Conservation (phyloP, 2,797 vertebrate genomes). For the Gymnodraco acuticeps region DNA sequence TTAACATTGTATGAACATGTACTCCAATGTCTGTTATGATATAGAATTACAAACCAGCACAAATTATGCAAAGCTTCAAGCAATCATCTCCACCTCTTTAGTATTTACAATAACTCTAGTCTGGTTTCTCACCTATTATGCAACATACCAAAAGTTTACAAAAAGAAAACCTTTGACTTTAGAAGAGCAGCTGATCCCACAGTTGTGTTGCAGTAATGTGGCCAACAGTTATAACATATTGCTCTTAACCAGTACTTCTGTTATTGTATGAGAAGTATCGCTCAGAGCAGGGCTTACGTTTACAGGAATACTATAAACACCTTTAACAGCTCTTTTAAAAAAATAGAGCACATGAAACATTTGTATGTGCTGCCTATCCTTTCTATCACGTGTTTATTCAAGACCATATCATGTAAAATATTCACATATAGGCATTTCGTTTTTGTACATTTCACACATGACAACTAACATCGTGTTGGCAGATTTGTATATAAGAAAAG, state of each 20-base stretch:
- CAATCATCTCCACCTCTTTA: constrained; percentile 9
- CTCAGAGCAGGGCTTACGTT: neutral
- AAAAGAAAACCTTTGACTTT: neutral
- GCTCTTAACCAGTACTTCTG: neutral
- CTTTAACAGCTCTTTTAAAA: neutral
- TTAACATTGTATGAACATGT: neutral
- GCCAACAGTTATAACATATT: neutral
- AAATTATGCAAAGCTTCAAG: constrained; percentile 22
- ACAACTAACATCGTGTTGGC: neutral
- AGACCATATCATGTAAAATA: neutral
- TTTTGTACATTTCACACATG: neutral
- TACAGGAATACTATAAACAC: neutral
- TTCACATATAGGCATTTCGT: neutral
- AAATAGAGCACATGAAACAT: neutral
- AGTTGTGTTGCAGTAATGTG: neutral
- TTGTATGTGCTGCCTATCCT: neutral
- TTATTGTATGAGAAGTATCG: neutral
- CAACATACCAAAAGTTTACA: neutral
- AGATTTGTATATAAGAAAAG: neutral
- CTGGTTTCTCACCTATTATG: neutral
- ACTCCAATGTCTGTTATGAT: constrained; percentile 2
- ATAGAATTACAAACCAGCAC: constrained; percentile 1
- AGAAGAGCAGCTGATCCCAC: neutral
- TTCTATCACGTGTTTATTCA: neutral
- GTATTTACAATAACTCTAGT: constrained; percentile 3